phyloP scores from a whole-genome alignment of 2,797 vertebrate species.

The Trematocara caparti region DNA sequence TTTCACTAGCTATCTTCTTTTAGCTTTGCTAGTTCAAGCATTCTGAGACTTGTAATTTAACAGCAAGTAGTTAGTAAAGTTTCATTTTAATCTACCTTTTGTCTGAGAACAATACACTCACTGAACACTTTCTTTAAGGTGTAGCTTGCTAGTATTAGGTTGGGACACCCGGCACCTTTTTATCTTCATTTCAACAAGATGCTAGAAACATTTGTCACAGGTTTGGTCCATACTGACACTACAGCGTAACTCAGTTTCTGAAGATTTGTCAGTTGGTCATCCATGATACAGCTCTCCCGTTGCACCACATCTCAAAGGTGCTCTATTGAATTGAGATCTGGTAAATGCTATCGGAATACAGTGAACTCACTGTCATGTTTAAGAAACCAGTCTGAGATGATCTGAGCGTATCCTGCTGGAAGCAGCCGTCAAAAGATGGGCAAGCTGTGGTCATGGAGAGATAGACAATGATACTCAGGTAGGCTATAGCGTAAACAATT shows the following conservation, averaged over 20 bases:
- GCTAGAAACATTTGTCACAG: background rate
- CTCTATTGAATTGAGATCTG: background rate
- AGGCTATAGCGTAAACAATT: background rate
- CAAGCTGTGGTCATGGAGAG: background rate
- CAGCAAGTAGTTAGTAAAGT: background rate
- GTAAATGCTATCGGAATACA: background rate
- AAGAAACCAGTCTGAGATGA: background rate
- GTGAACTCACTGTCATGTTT: background rate
- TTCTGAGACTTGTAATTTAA: background rate
- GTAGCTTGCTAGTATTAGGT: background rate
- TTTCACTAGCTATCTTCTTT: background rate
- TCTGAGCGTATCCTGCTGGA: background rate
- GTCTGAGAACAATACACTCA: background rate
- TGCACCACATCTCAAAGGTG: background rate
- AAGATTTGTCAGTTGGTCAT: background rate
- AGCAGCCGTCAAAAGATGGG: rapidly evolving
- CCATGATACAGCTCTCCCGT: rapidly evolving
- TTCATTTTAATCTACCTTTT: background rate
- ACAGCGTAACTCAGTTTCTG: background rate
- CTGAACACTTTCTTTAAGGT: background rate
- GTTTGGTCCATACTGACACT: background rate
- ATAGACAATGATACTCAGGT: background rate
- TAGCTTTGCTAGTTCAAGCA: background rate
- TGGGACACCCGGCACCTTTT: rapidly evolving
- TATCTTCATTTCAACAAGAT: background rate